Base-by-base conservation (phyloP, 2,797 vertebrate species). In the Eupleurogrammus muticus region DNA sequence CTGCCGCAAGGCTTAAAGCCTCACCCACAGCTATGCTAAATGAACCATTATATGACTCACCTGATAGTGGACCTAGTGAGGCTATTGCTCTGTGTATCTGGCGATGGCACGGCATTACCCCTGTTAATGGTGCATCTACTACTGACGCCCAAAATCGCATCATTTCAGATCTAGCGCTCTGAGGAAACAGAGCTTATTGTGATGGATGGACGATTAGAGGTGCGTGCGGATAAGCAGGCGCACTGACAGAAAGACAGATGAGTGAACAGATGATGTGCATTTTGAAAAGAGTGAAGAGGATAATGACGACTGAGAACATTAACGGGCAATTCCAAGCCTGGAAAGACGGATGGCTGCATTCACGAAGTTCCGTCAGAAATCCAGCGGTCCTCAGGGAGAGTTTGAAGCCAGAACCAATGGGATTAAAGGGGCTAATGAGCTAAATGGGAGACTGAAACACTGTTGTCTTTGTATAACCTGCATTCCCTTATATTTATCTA, bases 71-170 rank as follows among this genome's bases (percentile, higher is more conserved):
- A 61, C 57, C 46, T 47, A 71, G 57, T 28, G 42, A 66, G 36
- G 75, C 61, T 52, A 49, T 13, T 70, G 55, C 59, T 74, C 21
- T 47, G 49, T 70, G 73, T 79, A 79, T 77, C 62, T 67, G 50
- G 70, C 47, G 56, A 68, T 62, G 70, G 64, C 21, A 49, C 70
- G 40, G 66, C 87, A 87, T 89, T 88, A 86, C 64, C 67, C 68
- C 61, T 5, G 46, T 83, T n/a, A 90, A 87, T 82, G 81, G 50
- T 40, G 80, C 75, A 44, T 76, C 75, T 50, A 59, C 52, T 47
- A 48, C 67, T 75, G 60, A 76, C 60, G 49, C 70, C n/a, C 57
- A 69, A 38, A 34, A 63, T 70, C 34, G 32, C 46, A 2, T 69
- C 24, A 20, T 70, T 77, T 75, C 70, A 59, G 76, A 73, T 64